Percentiles rank a stretch among this genome's conserved stretches.
phyloP scores from a whole-genome alignment of 2,113 vertebrate genomes.

The Scatophagus argus region DNA sequence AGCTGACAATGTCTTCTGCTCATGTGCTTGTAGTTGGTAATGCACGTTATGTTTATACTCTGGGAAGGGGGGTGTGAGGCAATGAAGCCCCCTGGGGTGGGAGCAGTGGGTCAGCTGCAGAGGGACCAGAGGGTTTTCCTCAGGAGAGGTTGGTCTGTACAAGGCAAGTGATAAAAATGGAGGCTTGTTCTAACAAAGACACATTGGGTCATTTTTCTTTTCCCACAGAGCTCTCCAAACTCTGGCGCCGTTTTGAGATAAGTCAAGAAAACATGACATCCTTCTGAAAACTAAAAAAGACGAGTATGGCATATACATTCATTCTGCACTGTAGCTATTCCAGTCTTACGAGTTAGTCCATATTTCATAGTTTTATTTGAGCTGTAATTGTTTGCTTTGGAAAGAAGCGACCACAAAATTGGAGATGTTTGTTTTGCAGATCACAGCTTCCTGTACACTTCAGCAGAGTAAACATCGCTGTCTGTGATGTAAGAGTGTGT shows the following conservation, averaged over 20 bases:
- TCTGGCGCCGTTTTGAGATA: slow-evolving; percentile 39
- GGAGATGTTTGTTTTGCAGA: slow-evolving; percentile 59
- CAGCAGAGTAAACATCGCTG: slow-evolving; percentile 47
- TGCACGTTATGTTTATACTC: slow-evolving; percentile 4
- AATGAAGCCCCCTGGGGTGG: slow-evolving; percentile 2
- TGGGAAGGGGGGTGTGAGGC: too few species aligned
- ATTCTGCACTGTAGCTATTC: slow-evolving; percentile 7
- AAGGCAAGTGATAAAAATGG: slow-evolving; percentile 74
- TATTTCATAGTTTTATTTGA: slow-evolving; percentile 11
- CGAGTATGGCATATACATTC: not conserved
- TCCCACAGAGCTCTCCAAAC: slow-evolving; percentile 78
- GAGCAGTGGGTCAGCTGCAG: slow-evolving; percentile 50
- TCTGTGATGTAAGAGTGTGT: slow-evolving; percentile 45
- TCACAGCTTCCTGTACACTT: slow-evolving; percentile 61
- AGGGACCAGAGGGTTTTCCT: slow-evolving; percentile 76
- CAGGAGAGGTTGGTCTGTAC: slow-evolving; percentile 53
- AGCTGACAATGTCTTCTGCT: not conserved
- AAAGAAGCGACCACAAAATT: slow-evolving; percentile 39
- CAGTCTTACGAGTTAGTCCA: slow-evolving; percentile 1
- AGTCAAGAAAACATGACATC: slow-evolving; percentile 28
- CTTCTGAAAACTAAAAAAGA: slow-evolving; percentile 32
- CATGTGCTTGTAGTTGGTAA: not conserved
- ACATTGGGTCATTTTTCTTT: slow-evolving; percentile 77
- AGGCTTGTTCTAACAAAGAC: slow-evolving; percentile 79
- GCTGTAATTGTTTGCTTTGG: slow-evolving; percentile 45